phyloP scores from a whole-genome alignment of 2,113 vertebrate genomes.

The Meriones unguiculatus region DNA sequence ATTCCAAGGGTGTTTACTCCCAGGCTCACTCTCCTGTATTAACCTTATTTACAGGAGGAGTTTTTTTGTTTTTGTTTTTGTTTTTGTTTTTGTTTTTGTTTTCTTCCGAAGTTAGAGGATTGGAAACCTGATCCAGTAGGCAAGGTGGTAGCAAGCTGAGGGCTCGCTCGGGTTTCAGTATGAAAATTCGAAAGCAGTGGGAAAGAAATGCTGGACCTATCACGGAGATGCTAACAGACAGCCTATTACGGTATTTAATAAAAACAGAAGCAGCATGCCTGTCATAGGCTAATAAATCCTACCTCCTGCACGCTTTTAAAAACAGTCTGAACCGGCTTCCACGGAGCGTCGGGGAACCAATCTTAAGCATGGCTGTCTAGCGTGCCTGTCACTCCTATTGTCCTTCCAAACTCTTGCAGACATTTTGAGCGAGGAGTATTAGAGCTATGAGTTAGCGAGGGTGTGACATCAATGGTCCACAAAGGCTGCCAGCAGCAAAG shows the following conservation, averaged over 20 bases:
- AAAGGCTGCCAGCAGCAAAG: slow-evolving; percentile 83
- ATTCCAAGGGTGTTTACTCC: slow-evolving; percentile 44
- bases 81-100: neutral
- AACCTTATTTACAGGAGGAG: slow-evolving; percentile 18
- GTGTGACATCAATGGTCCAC: slow-evolving; percentile 86
- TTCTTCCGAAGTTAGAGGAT: slow-evolving; percentile 69
- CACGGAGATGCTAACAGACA: slow-evolving; percentile 83
- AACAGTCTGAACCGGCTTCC: slow-evolving; percentile 83
- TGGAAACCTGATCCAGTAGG: slow-evolving; percentile 76
- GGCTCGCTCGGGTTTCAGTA: slow-evolving; percentile 68
- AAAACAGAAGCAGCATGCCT: slow-evolving; percentile 83
- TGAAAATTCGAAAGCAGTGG: slow-evolving; percentile 81
- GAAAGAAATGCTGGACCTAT: slow-evolving; percentile 81
- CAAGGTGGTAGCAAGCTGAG: slow-evolving; percentile 50
- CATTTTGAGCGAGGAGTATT: slow-evolving; percentile 88
- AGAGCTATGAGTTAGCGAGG: slow-evolving; percentile 89
- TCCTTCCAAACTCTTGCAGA: slow-evolving; percentile 91
- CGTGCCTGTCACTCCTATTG: slow-evolving; percentile 90
- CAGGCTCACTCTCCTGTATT: slow-evolving; percentile 33
- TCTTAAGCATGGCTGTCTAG: slow-evolving; percentile 90
- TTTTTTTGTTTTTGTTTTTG: neutral
- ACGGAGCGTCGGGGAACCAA: slow-evolving; percentile 84
- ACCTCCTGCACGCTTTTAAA: slow-evolving; percentile 81
- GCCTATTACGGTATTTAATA: slow-evolving; percentile 84
- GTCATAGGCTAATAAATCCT: slow-evolving; percentile 83